phyloP scores from a whole-genome alignment of 2,113 vertebrate species.

The Elanus axillaris region DNA sequence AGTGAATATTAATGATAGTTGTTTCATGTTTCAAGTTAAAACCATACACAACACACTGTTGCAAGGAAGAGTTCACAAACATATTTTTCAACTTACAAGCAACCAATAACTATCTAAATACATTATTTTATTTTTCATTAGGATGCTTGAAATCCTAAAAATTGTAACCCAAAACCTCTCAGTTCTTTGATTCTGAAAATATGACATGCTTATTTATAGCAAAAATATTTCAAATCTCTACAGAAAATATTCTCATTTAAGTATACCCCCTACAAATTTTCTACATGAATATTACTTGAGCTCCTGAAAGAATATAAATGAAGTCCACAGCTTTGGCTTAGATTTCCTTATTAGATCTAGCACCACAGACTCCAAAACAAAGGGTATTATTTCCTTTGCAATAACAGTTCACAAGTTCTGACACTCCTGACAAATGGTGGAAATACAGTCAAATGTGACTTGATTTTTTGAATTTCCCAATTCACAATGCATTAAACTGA shows the following conservation, averaged over 20 bases:
- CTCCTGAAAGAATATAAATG: neutral
- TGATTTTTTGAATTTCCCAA: neutral
- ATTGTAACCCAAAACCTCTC: neutral
- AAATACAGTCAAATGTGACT: neutral
- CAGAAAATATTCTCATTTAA: neutral
- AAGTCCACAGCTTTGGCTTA: neutral
- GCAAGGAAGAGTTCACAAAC: neutral
- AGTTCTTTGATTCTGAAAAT: neutral
- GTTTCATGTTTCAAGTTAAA: conserved; percentile 15
- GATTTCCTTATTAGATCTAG: neutral
- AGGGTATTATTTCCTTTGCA: neutral
- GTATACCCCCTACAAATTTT: neutral
- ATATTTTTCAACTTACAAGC: neutral
- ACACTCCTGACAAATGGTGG: neutral
- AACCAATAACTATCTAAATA: neutral
- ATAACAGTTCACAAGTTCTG: neutral
- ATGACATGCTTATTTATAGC: neutral
- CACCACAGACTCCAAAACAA: neutral
- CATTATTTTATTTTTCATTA: neutral
- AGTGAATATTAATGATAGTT: conserved; percentile 64
- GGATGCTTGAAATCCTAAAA: neutral
- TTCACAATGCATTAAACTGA: neutral
- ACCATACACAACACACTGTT: neutral
- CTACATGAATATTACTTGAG: neutral
- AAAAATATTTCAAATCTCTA: neutral